Base-by-base conservation (phyloP, 37 sponge, comb jelly and placozoan species). In the Amphimedon queenslandica region DNA sequence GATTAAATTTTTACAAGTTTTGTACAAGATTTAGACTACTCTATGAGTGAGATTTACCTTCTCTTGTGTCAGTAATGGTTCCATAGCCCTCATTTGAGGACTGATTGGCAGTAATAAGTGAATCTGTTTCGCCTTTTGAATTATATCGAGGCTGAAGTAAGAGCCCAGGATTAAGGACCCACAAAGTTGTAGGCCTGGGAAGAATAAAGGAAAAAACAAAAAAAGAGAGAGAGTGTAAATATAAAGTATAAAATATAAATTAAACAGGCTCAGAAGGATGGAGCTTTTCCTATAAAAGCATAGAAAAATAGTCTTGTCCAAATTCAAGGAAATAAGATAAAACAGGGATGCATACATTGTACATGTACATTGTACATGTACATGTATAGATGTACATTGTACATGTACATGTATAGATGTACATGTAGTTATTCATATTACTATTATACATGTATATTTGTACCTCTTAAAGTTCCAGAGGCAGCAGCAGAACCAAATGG, bases 381-480 rank as follows among this genome's bases (percentile, higher is more conserved):
- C 16, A 18, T 30, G 30, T 63, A 30, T 30, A 18, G 11, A 30
- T 25, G 13, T 47, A 13, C 13, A 13, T 47, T 47, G 53, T 47
- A 47, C 53, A 47, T 47, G 53, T 47, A 47, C 13, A n/a, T n/a
- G 53, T 47, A 13, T 47, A 47, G 13, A 47, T 47, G 53, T 47
- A 47, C 13, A 13, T 47, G 53, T 47, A 47, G 13, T 18, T 47
- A 13, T 47, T 18, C 53, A 47, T 47, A 13, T 47, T n/a, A n/a
- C n/a, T n/a, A n/a, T n/a, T n/a, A 18, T 18, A 47, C 13, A 47
- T 47, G 53, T 47, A 47, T 47, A 8, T 18, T 47, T 47, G 13
- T 42, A 87, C 87, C 81, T 57, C 27, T 81, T 87, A 58, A 56
- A 81, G 87, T 87, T 87, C 87, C 87, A 87, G 10, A 87, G 73